phyloP scores from a whole-genome alignment of 2,888 invertebrate genomes.

The Lobophora halterata region DNA sequence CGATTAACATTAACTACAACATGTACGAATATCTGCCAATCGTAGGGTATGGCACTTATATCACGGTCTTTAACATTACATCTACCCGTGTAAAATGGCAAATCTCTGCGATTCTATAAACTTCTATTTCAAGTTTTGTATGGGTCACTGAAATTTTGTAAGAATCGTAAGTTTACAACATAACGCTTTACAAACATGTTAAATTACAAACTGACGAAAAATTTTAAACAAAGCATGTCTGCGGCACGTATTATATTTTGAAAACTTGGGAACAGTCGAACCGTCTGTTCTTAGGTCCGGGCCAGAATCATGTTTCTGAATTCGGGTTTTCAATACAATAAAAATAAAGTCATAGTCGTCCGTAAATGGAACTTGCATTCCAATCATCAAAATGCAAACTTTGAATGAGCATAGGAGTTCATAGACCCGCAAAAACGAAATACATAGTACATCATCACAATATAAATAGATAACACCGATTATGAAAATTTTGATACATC shows the following conservation, averaged over 20 bases:
- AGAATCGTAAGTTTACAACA: too few species aligned
- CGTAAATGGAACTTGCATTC: too few species aligned
- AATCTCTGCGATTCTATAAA: slow-evolving; percentile 30
- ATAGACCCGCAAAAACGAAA: slow-evolving; percentile 26
- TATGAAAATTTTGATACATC: slow-evolving; percentile 49
- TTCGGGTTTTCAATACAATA: too few species aligned
- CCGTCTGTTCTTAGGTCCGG: too few species aligned
- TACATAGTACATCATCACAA: slow-evolving; percentile 41
- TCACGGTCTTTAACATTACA: slow-evolving; percentile 60
- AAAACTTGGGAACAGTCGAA: too few species aligned
- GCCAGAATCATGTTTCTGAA: too few species aligned
- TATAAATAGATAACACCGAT: slow-evolving; percentile 46
- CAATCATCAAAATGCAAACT: not conserved
- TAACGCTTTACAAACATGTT: too few species aligned
- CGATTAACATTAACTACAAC: slow-evolving; percentile 36
- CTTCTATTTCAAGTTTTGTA: slow-evolving; percentile 1
- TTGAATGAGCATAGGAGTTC: slow-evolving; percentile 6
- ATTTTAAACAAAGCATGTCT: too few species aligned
- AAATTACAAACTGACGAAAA: too few species aligned
- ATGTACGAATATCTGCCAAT: slow-evolving; percentile 52
- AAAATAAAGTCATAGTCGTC: too few species aligned
- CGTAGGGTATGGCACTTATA: slow-evolving; percentile 64
- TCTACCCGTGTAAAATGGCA: slow-evolving; percentile 62
- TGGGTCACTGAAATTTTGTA: too few species aligned
- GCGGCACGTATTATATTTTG: too few species aligned